These are phyloP conservation scores for Archips crataeganus DNA, from an alignment of 2,888 invertebrate species.

Conservation along the genomic window DNA sequence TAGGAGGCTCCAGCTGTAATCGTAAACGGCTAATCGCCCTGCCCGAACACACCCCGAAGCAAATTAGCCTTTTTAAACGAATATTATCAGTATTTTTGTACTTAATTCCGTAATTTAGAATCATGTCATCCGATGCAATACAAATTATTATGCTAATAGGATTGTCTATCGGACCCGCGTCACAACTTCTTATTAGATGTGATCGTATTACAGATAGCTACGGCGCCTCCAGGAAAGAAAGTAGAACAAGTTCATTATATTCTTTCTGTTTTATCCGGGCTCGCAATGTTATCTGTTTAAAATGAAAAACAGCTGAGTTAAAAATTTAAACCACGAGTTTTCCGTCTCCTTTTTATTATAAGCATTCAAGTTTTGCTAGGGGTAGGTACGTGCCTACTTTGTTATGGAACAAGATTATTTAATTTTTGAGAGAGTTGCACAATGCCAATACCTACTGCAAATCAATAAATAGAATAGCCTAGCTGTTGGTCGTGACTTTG, in stretches of 20 bases:
- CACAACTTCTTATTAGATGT: constrained; percentile 67
- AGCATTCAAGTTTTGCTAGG: neutral
- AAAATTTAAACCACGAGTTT: constrained; percentile 15
- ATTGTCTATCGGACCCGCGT: constrained; percentile 65
- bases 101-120: constrained; percentile 48
- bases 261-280: constrained; percentile 28
- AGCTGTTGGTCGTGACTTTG: too few relatives aligned
- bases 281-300: constrained; percentile 23
- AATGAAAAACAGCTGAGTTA: constrained; percentile 14
- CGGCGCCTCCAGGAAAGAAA: constrained; percentile 35
- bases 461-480: neutral
- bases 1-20: constrained; percentile 4
- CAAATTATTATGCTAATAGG: constrained; percentile 70
- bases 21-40: constrained; percentile 20
- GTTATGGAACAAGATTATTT: neutral
- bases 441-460: neutral
- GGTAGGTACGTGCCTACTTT: neutral
- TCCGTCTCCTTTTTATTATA: neutral
- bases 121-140: constrained; percentile 55
- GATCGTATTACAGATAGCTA: constrained; percentile 70
- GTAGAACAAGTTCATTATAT: constrained; percentile 40
- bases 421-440: neutral
- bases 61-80: constrained; percentile 24
- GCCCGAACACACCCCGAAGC: constrained; percentile 9
- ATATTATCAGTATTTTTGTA: constrained; percentile 34